These are phyloP conservation scores for Nephrotoma appendiculata DNA, from an alignment of 2,888 invertebrate species.

Conservation along the genomic window DNA sequence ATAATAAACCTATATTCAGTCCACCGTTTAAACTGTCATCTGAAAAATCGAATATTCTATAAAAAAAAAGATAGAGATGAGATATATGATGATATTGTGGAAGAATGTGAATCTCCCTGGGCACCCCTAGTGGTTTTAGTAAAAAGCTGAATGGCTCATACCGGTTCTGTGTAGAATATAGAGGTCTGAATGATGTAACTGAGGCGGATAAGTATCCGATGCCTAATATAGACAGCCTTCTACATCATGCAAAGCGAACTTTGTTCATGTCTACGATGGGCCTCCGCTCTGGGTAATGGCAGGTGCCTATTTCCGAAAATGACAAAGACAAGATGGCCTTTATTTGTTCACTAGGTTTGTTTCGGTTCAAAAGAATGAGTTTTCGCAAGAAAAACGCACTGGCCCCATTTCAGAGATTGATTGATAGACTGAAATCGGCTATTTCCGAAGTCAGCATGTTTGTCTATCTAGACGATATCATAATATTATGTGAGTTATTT, in stretches of 20 bases:
- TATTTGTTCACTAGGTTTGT: no score
- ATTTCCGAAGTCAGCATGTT: no score
- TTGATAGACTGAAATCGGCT: background rate
- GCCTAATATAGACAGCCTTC: conserved; percentile 27
- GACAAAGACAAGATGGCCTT: no score
- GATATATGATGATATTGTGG: background rate
- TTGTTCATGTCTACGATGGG: conserved; percentile 23
- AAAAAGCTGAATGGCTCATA: conserved; percentile 16
- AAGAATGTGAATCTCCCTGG: conserved; percentile 14
- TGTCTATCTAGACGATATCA: no score
- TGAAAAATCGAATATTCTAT: background rate
- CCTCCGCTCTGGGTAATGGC: conserved; percentile 25
- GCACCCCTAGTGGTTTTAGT: conserved; percentile 14
- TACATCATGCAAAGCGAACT: conserved; percentile 20
- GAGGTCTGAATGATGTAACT: no score
- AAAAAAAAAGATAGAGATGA: conserved; percentile 5
- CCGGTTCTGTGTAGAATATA: conserved; percentile 18
- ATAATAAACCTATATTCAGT: background rate
- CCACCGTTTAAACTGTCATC: background rate
- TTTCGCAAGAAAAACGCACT: background rate
- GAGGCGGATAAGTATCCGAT: conserved; percentile 24
- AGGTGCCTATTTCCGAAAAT: conserved; percentile 14
- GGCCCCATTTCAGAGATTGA: background rate
- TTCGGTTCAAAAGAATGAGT: background rate
- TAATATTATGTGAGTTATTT: no score